These are phyloP conservation scores for Athalia rosae DNA, from an alignment of 2,888 invertebrate genomes.

Conservation along the genomic window DNA sequence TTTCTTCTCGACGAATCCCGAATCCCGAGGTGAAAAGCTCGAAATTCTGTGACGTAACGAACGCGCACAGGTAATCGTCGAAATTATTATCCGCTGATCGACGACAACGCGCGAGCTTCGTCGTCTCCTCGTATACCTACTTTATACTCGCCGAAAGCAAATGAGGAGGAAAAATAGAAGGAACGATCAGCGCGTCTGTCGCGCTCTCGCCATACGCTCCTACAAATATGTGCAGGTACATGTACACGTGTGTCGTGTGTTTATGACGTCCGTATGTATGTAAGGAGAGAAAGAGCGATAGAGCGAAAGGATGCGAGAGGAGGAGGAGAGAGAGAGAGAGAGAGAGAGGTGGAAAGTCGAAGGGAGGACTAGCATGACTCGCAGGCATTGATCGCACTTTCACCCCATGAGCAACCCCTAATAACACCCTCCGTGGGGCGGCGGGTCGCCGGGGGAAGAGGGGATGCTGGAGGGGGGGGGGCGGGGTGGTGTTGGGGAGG, in stretches of 20 bases:
- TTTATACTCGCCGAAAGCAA: no score
- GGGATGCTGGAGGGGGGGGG: slow-evolving; percentile 26
- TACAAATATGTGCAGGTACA: slow-evolving; percentile 18
- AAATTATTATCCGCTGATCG: no score
- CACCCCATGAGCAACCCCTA: slow-evolving; percentile 73
- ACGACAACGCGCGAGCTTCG: no score
- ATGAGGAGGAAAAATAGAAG: no score
- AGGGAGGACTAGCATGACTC: slow-evolving; percentile 68
- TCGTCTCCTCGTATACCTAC: no score
- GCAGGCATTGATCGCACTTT: slow-evolving; percentile 71
- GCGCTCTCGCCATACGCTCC: neutral
- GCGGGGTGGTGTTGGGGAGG: slow-evolving; percentile 44
- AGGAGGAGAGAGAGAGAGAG: slow-evolving; percentile 28
- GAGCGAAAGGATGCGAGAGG: slow-evolving; percentile 10
- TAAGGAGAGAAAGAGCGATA: slow-evolving; percentile 22
- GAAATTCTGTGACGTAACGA: no score
- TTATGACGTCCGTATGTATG: slow-evolving; percentile 14
- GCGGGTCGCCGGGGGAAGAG: slow-evolving; percentile 42
- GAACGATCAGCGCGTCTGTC: no score
- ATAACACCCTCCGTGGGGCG: slow-evolving; percentile 64
- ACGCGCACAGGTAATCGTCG: no score
- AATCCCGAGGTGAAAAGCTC: no score
- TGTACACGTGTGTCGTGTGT: slow-evolving; percentile 30
- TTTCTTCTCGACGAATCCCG: no score
- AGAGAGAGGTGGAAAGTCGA: slow-evolving; percentile 49